phyloP scores from a whole-genome alignment of 2,113 vertebrate species.

The Tyrannus savana region DNA sequence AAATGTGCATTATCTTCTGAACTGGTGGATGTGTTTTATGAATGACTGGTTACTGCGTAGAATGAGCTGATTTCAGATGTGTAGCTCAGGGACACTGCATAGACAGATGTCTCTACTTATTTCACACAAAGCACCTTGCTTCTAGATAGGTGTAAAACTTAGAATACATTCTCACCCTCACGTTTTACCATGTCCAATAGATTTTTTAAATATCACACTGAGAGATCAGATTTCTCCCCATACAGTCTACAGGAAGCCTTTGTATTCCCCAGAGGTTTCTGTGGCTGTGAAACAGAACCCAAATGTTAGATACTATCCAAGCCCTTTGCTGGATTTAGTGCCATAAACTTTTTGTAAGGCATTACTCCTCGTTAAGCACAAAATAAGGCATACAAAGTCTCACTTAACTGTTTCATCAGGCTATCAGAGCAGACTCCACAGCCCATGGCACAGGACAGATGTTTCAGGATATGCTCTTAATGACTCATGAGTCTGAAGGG shows the following conservation, averaged over 20 bases:
- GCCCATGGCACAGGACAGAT: neutral
- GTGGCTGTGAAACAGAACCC: neutral
- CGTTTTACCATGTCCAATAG: rapidly evolving
- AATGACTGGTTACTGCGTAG: neutral
- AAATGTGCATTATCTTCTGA: neutral
- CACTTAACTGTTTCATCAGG: neutral
- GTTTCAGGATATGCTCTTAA: neutral
- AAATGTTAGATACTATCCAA: neutral
- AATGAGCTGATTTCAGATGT: neutral
- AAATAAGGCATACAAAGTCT: neutral
- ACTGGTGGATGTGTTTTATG: neutral
- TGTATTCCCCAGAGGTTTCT: neutral
- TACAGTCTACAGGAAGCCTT: neutral
- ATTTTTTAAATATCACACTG: neutral
- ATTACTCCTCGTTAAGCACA: neutral
- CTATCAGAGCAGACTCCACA: neutral
- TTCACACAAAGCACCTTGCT: neutral
- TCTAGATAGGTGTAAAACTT: neutral
- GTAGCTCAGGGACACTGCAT: neutral
- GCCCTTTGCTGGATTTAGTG: neutral
- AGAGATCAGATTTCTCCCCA: neutral
- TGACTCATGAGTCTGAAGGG: neutral
- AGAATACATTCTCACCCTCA: neutral
- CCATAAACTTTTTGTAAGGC: neutral
- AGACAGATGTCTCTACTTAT: neutral